Conservation (phyloP, 1,140 invertebrate genomes). For the Drosophila aff. region DNA sequence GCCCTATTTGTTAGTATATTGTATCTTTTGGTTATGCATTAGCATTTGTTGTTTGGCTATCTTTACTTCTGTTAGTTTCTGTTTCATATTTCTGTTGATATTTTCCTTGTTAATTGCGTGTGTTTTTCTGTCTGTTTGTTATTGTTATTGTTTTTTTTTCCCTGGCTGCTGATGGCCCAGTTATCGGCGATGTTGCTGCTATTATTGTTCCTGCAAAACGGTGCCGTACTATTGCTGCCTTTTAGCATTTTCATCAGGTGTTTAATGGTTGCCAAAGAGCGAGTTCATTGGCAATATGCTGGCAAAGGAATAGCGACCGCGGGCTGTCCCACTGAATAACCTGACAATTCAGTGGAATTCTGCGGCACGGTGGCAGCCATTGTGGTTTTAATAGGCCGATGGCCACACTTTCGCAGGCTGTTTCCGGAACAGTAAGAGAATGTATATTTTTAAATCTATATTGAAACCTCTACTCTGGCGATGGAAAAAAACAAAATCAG, state of each 20-base stretch:
- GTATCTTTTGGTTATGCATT: background rate
- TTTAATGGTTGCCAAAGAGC: constrained; percentile 33
- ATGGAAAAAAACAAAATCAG: background rate
- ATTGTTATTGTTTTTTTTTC: background rate
- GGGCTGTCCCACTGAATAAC: constrained; percentile 30
- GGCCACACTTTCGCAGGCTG: constrained; percentile 20
- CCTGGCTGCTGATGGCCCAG: constrained; percentile 19
- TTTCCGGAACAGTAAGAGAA: background rate
- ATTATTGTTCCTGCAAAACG: constrained; percentile 1
- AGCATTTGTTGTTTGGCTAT: background rate
- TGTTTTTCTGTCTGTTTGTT: background rate
- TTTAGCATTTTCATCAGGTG: constrained; percentile 45
- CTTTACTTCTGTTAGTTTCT: background rate
- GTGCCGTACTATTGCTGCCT: background rate
- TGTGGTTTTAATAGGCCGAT: constrained; percentile 49
- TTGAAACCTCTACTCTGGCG: background rate
- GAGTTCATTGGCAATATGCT: constrained; percentile 39
- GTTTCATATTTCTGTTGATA: constrained; percentile 3
- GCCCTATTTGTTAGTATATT: background rate
- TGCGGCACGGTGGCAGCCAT: constrained; percentile 31
- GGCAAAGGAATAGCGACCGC: background rate
- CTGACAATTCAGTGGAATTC: constrained; percentile 17
- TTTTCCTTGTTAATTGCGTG: constrained; percentile 21
- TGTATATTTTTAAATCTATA: background rate
- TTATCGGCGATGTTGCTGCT: constrained; percentile 19